phyloP scores from a whole-genome alignment of 1,140 invertebrate genomes.

The Doryteuthis pealeii region DNA sequence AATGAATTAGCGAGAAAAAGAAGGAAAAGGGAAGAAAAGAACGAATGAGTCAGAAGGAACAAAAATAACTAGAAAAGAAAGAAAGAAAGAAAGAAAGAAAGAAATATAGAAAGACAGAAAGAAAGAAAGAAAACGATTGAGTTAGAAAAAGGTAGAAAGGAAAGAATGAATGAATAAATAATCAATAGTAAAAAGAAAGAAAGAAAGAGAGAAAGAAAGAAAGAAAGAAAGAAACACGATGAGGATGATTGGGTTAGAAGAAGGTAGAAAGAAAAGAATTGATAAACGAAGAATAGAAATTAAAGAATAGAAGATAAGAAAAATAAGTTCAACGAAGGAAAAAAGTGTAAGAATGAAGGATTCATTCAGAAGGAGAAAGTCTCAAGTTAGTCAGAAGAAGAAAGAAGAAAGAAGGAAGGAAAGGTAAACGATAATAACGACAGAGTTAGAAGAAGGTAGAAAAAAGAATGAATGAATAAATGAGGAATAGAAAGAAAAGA shows the following conservation, averaged over 20 bases:
- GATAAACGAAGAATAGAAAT: slow-evolving; percentile 4
- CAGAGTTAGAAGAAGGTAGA: not conserved
- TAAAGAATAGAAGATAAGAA: not conserved
- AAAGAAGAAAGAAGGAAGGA: not conserved
- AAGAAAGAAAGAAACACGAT: not conserved
- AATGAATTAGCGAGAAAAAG: not conserved
- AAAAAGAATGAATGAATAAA: not conserved
- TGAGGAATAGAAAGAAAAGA: not conserved
- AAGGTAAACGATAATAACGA: not conserved
- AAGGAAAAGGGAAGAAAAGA: not conserved
- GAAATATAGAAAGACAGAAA: slow-evolving; percentile 17
- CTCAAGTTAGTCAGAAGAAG: not conserved
- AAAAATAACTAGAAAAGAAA: not conserved
- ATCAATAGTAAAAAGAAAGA: not conserved
- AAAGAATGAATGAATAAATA: not conserved
- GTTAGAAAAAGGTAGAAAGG: not conserved
- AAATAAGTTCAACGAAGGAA: slow-evolving; percentile 5
- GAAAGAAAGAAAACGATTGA: not conserved
- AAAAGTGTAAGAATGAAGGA: not conserved
- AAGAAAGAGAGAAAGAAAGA: not conserved
- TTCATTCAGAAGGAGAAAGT: not conserved
- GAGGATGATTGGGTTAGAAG: not conserved
- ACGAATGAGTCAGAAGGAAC: not conserved
- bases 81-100: not conserved
- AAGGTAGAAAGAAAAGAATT: not conserved